Conservation (phyloP, 2,797 vertebrate species). For the Enoplosus armatus region DNA sequence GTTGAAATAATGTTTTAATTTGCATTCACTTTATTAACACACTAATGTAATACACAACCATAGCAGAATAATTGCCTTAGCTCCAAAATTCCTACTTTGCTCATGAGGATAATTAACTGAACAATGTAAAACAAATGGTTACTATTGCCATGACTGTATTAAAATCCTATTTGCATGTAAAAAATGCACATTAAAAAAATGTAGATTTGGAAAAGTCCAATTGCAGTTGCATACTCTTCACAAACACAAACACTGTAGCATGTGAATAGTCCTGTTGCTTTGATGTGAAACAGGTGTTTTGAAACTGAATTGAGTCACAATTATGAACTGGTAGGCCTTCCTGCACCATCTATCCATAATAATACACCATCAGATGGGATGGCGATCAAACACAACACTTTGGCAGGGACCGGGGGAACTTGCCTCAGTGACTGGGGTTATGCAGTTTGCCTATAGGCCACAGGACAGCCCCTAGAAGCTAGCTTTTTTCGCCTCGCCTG, state of each 20-base stretch:
- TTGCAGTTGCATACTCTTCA: neutral
- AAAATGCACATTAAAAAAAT: neutral
- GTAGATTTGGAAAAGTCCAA: neutral
- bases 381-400: slow-evolving; percentile 24
- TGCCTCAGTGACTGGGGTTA: slow-evolving; percentile 29
- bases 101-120: slow-evolving; percentile 31
- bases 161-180: slow-evolving; percentile 5
- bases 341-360: neutral
- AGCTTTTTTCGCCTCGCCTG: slow-evolving; percentile 35
- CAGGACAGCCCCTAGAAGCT: slow-evolving; percentile 54
- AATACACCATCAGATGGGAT: slow-evolving; percentile 13
- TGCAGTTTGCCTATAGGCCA: slow-evolving; percentile 41
- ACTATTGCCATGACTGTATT: slow-evolving; percentile 11
- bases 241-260: too few species aligned
- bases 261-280: neutral
- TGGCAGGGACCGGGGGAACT: slow-evolving; percentile 29
- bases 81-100: slow-evolving; percentile 7
- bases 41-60: slow-evolving; percentile 18
- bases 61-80: slow-evolving; percentile 1
- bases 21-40: slow-evolving; percentile 28
- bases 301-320: neutral
- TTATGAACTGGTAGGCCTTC: neutral
- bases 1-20: slow-evolving; percentile 49
- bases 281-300: slow-evolving; percentile 27
- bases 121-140: slow-evolving; percentile 19